Base-by-base conservation (phyloP, 2,797 vertebrate genomes). In the Xenops minutus region DNA sequence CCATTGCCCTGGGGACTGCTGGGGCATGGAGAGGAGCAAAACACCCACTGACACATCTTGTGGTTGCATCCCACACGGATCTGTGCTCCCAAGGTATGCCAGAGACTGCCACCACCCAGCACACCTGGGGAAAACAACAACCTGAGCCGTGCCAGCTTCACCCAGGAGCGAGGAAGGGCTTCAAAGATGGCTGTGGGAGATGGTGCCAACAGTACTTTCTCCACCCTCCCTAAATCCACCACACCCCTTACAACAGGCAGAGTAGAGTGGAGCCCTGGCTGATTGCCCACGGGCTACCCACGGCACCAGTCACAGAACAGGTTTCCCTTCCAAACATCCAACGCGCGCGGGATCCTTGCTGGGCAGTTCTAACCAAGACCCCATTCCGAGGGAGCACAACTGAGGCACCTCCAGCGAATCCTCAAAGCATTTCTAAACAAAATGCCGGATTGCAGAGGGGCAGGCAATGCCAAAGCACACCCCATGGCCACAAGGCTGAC, bases 361-460 rank as follows among this genome's bases (percentile, higher is more conserved):
- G 37, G 16, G 23, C 44, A 67, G 17, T 26, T 37, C 21, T 26
- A 66, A 9, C 12, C 36, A 36, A 55, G 63, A 61, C 11, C 22
- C 51, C 15, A 4, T 46, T 67, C 36, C 37, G 59, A 90, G 39
- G 55, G 39, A 74, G 3, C 12, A 43, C 39, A 58, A 34, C 34
- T 30, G 48, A 77, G n/a, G 56, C 81, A 58, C 30, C n/a, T 27
- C 43, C 37, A 90, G 46, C 27, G 63, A 64, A 36, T 20, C 46
- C 52, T 41, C 43, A 46, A 26, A 4, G 17, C 1, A 0, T 58
- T 86, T 88, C 72, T 62, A 62, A 86, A 49, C 0, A 1, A 71
- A 88, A 29, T 6, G 30, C 30, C 46, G 49, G 51, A 27, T 24
- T 0, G 0, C 37, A 59, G 39, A 1, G 0, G 1, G 44, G 29